Base-by-base conservation (phyloP, 2,113 vertebrate genomes). In the Atrichornis clamosus region DNA sequence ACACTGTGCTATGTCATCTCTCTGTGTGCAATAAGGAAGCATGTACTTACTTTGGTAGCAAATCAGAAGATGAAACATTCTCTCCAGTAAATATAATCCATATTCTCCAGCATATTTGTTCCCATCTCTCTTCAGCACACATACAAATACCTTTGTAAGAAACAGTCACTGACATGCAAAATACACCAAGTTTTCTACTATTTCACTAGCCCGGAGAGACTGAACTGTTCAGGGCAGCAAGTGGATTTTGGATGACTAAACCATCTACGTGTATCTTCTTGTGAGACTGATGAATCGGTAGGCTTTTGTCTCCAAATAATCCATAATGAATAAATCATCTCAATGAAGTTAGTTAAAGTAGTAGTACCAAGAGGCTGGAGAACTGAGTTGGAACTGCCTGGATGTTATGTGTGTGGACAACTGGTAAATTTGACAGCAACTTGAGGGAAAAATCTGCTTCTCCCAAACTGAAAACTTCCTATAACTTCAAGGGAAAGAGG, bases 401-500 rank as follows among this genome's bases (percentile, higher is more conserved):
- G 53, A 16, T 2, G 3, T 49, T 72, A 18, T 0, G 0, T 30
- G 17, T 13, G 18, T 37, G 30, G 6, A 42, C 72, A 93, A 32
- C 15, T 32, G 20, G 63, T 50, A 28, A 53, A 59, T 2, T 86
- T 12, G 13, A 9, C 4, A 21, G 4, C 27, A 63, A 20, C 50
- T 22, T 35, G 47, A 82, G 17, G 3, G 30, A 3, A 53, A 89
- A 78, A 70, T 28, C 4, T 35, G 44, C 32, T 78, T 80, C 10
- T 50, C 9, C 10, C 32, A 50, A 74, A 76, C 1, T 22, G 75
- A 63, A 85, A 42, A 9, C 14, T 65, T 75, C 35, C 24, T 27
- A 5, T 47, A n/a, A 47, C 18, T 39, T 49, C 7, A 75, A 11
- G 2, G 44, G 15, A 82, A 84, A 44, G 3, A 7, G 15, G 15